Percentiles rank a stretch among this genome's conserved stretches.
Evolutionary conservation across 2,888 invertebrate genomes (phyloP).

Genomic region (Oscheius sp.): DNA sequence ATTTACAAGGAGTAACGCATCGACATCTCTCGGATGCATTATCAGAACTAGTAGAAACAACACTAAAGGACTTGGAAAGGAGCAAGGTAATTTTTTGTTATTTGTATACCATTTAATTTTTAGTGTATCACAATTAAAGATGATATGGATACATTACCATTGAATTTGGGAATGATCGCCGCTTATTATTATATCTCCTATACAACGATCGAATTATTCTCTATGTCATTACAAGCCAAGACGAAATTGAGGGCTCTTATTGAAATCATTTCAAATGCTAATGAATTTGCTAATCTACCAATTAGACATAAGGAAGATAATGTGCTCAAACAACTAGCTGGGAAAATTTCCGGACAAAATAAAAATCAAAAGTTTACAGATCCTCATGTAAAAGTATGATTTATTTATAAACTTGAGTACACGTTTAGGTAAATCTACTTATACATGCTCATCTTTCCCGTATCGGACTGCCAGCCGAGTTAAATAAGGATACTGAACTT

Average conservation of each 20-base stretch:
- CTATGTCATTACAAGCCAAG: constrained; percentile 92
- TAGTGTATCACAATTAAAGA: constrained; percentile 93
- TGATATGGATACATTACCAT: constrained; percentile 93
- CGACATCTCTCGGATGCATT: constrained; percentile 95
- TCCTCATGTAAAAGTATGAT: constrained; percentile 87
- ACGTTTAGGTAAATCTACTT: constrained; percentile 80
- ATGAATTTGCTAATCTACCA: constrained; percentile 92
- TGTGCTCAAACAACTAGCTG: constrained; percentile 77
- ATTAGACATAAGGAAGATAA: constrained; percentile 94
- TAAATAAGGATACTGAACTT: constrained; percentile 91
- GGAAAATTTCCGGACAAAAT: constrained; percentile 78
- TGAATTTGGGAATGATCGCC: constrained; percentile 99
- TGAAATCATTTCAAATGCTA: constrained; percentile 96
- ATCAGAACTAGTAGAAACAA: constrained; percentile 95
- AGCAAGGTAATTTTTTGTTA: constrained; percentile 46
- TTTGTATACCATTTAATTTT: constrained; percentile 2
- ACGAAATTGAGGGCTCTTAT: constrained; percentile 95
- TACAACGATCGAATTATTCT: constrained; percentile 97
- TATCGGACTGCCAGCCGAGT: constrained; percentile 90
- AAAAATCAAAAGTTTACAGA: constrained; percentile 86
- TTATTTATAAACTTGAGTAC: not conserved
- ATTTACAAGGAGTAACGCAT: constrained; percentile 79
- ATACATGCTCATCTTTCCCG: constrained; percentile 94
- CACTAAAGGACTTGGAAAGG: constrained; percentile 77
- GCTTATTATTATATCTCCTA: constrained; percentile 99